phyloP scores from a whole-genome alignment of 64 coral and sea anemone species.

The Stichodactyla helianthus region DNA sequence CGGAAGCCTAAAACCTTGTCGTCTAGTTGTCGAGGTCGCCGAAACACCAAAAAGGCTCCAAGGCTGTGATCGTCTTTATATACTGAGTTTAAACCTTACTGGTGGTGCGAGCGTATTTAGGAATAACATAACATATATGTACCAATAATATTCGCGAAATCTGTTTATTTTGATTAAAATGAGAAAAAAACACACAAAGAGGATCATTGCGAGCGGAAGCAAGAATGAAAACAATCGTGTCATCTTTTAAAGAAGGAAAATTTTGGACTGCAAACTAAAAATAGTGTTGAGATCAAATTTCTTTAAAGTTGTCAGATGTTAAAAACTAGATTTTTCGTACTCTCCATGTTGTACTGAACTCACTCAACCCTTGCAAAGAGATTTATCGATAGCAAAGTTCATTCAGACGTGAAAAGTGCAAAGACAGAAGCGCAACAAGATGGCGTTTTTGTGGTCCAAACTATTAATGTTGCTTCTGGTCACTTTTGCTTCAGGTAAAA shows the following conservation, averaged over 20 bases:
- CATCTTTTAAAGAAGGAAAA: background rate
- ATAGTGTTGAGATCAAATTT: background rate
- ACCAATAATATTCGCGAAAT: background rate
- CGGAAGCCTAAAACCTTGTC: too few relatives aligned
- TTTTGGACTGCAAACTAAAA: background rate
- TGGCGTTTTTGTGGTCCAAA: background rate
- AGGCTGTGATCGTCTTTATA: too few relatives aligned
- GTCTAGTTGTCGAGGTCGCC: too few relatives aligned
- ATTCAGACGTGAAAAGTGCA: background rate
- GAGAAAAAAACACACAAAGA: background rate
- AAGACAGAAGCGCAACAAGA: background rate
- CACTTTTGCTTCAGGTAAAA: background rate
- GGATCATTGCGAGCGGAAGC: background rate
- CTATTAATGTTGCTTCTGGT: background rate
- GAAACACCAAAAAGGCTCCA: too few relatives aligned
- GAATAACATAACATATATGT: background rate
- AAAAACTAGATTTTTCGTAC: background rate
- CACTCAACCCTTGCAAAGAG: background rate
- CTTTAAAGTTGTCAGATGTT: background rate
- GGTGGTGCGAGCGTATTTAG: background rate
- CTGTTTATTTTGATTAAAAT: background rate
- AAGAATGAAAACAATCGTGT: constrained; percentile 28
- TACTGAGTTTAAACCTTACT: background rate
- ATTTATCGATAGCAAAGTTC: background rate
- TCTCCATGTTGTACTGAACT: background rate